Percentiles rank a stretch among this genome's conserved stretches.
Evolutionary conservation across 35 echinoderm and acorn worm genomes (phyloP).

Genomic region (Ophiothrix spiculata): DNA sequence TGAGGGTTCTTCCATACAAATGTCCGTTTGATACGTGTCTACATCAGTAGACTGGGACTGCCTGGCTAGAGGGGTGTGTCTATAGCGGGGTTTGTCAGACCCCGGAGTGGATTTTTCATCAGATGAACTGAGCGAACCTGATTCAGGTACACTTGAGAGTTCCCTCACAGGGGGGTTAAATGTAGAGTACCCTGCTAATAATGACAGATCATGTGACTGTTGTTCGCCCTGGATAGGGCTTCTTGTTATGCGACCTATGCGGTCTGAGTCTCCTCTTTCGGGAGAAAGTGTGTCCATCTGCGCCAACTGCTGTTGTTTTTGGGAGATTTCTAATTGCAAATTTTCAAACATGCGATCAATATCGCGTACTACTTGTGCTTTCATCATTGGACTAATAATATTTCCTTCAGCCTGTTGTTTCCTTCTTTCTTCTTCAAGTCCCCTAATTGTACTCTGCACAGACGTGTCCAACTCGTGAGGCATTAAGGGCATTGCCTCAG

Average conservation of each 20-base stretch:
- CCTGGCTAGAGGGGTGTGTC: slow-evolving; percentile 33
- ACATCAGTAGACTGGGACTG: slow-evolving; percentile 35
- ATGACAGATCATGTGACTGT: slow-evolving; percentile 72
- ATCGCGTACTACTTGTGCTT: slow-evolving; percentile 51
- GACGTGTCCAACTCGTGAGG: background rate
- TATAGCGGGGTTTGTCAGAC: slow-evolving; percentile 41
- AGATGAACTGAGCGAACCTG: slow-evolving; percentile 35
- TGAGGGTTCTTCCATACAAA: slow-evolving; percentile 13
- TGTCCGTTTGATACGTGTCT: background rate
- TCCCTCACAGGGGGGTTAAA: slow-evolving; percentile 77
- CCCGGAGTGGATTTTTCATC: slow-evolving; percentile 47
- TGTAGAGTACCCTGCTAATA: slow-evolving; percentile 84
- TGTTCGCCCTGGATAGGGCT: slow-evolving; percentile 59
- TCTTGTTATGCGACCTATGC: slow-evolving; percentile 19
- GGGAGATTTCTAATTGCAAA: slow-evolving; percentile 63
- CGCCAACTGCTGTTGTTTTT: slow-evolving; percentile 20
- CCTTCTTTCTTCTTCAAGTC: slow-evolving; percentile 18
- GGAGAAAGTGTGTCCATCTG: slow-evolving; percentile 13
- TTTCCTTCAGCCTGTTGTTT: slow-evolving; percentile 41
- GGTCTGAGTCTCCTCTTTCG: background rate
- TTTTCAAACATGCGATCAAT: slow-evolving; percentile 92
- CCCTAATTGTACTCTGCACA: background rate
- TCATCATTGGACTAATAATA: slow-evolving; percentile 54
- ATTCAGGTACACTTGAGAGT: slow-evolving; percentile 30
- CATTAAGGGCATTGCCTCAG: slow-evolving; percentile 2